phyloP scores from a whole-genome alignment of 2,113 vertebrate species.

The Stegostoma tigrinum region DNA sequence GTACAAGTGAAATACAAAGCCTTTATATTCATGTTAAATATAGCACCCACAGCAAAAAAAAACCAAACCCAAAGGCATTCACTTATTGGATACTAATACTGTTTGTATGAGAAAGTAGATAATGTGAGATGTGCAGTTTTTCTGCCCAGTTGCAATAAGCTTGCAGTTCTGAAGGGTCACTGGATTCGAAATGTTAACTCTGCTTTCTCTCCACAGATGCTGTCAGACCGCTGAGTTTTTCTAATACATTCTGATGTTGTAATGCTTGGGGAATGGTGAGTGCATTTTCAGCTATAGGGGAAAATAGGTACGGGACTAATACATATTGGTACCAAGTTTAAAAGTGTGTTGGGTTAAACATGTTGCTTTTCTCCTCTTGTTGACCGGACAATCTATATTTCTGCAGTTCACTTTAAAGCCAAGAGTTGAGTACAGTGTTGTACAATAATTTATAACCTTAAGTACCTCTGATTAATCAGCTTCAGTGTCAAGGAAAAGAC shows the following conservation, averaged over 20 bases:
- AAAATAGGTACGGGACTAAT: not conserved
- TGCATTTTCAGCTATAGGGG: not conserved
- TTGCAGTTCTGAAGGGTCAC: not conserved
- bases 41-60: not conserved
- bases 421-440: not conserved
- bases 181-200: not conserved
- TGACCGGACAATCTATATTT: not conserved
- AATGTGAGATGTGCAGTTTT: not conserved
- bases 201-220: too few relatives aligned
- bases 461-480: not conserved
- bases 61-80: conserved; percentile 1
- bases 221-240: too few relatives aligned
- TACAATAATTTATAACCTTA: not conserved
- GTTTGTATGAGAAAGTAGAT: not conserved
- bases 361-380: not conserved
- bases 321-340: not conserved
- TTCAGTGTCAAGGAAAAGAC: not conserved
- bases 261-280: not conserved
- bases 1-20: not conserved
- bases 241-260: not conserved
- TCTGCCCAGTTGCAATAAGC: conserved; percentile 2
- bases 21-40: not conserved
- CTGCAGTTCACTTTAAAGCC: not conserved
- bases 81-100: not conserved
- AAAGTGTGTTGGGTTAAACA: not conserved